phyloP scores from a whole-genome alignment of 2,888 invertebrate genomes.

The Megalurothrips usitatus region DNA sequence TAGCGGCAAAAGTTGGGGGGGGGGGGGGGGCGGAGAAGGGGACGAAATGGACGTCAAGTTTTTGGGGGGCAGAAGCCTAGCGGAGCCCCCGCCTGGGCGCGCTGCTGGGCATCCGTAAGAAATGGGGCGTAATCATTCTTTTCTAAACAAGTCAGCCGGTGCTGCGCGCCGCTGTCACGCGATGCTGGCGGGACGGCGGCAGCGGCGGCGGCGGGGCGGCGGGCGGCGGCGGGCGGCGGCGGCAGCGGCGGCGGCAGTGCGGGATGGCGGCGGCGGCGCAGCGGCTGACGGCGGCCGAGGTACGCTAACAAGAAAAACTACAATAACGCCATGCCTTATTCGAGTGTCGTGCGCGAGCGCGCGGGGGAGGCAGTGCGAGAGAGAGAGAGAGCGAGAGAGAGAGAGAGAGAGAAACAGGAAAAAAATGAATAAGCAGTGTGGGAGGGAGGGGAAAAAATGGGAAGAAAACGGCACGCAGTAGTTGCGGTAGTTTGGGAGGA shows the following conservation, averaged over 20 bases:
- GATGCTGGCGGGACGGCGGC: neutral
- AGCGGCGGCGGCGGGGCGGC: neutral
- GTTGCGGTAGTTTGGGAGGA: neutral
- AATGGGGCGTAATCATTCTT: slow-evolving; percentile 22
- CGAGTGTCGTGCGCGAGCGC: neutral
- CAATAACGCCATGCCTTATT: slow-evolving; percentile 12
- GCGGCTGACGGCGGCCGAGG: neutral
- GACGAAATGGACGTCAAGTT: neutral
- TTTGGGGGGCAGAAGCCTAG: neutral
- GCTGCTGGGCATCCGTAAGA: neutral
- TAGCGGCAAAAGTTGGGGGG: neutral
- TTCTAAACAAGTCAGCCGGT: slow-evolving; percentile 19
- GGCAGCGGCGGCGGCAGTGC: neutral
- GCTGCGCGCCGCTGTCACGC: neutral
- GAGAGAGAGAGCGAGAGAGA: neutral
- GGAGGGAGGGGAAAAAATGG: neutral
- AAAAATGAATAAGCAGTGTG: neutral
- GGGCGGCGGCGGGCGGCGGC: neutral
- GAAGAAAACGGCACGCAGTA: neutral
- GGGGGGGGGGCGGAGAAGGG: neutral
- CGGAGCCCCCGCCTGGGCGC: too few relatives aligned
- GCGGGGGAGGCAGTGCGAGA: too few relatives aligned
- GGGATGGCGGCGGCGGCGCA: neutral
- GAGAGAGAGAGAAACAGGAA: neutral
- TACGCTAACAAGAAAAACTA: slow-evolving; percentile 19